Percentiles rank a stretch among this genome's conserved stretches.
These are phyloP conservation scores for Scaptomyza hsui DNA, from an alignment of 1,140 invertebrate genomes.

Conservation along the genomic window DNA sequence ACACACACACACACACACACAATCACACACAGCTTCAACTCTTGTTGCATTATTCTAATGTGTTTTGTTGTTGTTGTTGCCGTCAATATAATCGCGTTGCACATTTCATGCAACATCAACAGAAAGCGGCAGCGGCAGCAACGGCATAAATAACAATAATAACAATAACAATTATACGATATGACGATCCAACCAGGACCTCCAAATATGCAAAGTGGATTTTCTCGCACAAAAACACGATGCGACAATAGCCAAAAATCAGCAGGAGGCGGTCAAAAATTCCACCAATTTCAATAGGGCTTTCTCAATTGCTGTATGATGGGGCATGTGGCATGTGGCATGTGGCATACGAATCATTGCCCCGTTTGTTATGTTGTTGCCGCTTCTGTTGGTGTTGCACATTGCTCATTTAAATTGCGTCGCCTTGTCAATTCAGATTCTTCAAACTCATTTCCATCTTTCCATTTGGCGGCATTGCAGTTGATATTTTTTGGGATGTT, in stretches of 20 bases:
- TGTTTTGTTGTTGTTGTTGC: slow-evolving; percentile 46
- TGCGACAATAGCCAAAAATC: slow-evolving; percentile 37
- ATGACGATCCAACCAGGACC: not conserved
- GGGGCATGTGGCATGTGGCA: slow-evolving; percentile 6
- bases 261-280: slow-evolving; percentile 41
- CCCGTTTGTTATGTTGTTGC: slow-evolving; percentile 6
- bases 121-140: slow-evolving; percentile 3
- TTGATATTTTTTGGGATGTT: not conserved
- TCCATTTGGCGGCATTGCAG: not conserved
- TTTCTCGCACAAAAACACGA: slow-evolving; percentile 15
- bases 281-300: slow-evolving; percentile 10
- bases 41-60: slow-evolving; percentile 69
- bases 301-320: not conserved
- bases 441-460: slow-evolving; percentile 4
- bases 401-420: slow-evolving; percentile 34
- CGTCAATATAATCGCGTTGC: slow-evolving; percentile 66
- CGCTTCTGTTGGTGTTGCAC: not conserved
- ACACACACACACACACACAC: no score
- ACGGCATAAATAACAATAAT: slow-evolving; percentile 72
- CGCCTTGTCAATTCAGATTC: slow-evolving; percentile 1
- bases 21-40: no score
- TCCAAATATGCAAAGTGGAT: slow-evolving; percentile 33
- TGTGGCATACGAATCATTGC: slow-evolving; percentile 19
- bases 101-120: slow-evolving; percentile 37
- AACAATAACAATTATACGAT: slow-evolving; percentile 54